Conservation (phyloP, 2,888 invertebrate species). For the Ferrisia virgata region DNA sequence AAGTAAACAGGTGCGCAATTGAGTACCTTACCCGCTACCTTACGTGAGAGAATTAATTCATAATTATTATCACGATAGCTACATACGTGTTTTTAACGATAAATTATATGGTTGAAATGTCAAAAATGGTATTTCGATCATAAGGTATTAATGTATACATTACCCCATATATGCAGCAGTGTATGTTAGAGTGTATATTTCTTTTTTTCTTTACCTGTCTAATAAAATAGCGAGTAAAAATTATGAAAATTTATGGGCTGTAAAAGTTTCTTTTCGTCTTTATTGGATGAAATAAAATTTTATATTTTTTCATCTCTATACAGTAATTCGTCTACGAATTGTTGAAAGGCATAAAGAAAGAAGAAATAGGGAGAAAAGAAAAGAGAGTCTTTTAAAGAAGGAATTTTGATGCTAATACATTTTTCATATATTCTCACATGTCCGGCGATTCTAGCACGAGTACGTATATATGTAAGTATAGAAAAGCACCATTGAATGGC, state of each 20-base stretch:
- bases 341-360: neutral
- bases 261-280: neutral
- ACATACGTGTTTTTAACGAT: neutral
- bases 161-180: neutral
- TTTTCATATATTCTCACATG: slow-evolving; percentile 9
- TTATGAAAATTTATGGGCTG: neutral
- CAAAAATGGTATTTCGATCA: neutral
- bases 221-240: neutral
- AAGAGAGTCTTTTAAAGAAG: neutral
- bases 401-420: neutral
- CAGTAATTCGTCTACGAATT: neutral
- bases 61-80: no score
- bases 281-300: neutral
- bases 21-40: no score
- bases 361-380: neutral
- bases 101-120: neutral
- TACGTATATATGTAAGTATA: no score
- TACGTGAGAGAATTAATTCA: no score
- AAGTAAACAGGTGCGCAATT: no score
- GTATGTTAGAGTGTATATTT: neutral
- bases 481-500: neutral
- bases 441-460: neutral
- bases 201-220: neutral
- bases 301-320: neutral
- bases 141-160: no score